These are phyloP conservation scores for Scaeva pyrastri DNA, from an alignment of 2,888 invertebrate species.

Conservation along the genomic window DNA sequence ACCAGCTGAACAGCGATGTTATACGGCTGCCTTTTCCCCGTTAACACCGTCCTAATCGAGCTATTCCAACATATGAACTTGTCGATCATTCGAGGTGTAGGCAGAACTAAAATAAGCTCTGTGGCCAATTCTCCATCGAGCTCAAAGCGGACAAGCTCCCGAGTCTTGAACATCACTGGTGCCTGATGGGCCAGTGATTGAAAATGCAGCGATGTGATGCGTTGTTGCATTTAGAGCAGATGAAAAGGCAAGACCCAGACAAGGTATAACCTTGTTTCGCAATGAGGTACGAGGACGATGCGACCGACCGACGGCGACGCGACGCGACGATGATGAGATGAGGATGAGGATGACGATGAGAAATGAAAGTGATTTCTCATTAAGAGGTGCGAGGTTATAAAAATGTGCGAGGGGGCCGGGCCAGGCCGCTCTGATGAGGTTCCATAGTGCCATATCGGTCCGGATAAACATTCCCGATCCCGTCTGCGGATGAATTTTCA, in stretches of 20 bases:
- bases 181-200: constrained; percentile 46
- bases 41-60: not conserved
- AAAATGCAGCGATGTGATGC: constrained; percentile 62
- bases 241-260: constrained; percentile 20
- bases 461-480: constrained; percentile 72
- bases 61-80: not conserved
- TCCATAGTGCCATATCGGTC: constrained; percentile 70
- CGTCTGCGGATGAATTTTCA: constrained; percentile 62
- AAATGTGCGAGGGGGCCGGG: constrained; percentile 56
- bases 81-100: too few species aligned
- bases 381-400: constrained; percentile 72
- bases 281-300: not conserved
- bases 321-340: too few species aligned
- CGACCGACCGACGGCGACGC: too few species aligned
- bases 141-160: too few species aligned
- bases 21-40: not conserved
- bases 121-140: too few species aligned
- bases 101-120: too few species aligned
- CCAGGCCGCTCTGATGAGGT: not conserved
- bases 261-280: constrained; percentile 32
- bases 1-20: constrained; percentile 21
- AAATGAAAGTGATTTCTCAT: constrained; percentile 76
- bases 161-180: constrained; percentile 24
- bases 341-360: constrained; percentile 48
- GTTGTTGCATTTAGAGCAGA: constrained; percentile 45